These are phyloP conservation scores for Muscidifurax raptorellus DNA, from an alignment of 1,140 invertebrate species.

Conservation along the genomic window DNA sequence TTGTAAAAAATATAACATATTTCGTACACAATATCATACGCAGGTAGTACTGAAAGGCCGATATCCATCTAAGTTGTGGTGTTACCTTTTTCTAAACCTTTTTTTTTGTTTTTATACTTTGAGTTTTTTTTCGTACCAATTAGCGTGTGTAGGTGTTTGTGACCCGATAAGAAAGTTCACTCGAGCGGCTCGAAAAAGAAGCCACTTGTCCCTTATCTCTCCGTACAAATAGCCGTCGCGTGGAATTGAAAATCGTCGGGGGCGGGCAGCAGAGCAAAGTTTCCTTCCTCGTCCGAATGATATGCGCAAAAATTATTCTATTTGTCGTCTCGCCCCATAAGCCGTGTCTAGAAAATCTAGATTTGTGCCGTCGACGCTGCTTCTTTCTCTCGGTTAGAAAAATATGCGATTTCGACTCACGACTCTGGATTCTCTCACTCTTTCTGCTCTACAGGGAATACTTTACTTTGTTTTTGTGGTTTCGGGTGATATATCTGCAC, in stretches of 20 bases:
- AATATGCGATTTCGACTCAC: slow-evolving; percentile 61
- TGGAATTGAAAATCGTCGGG: slow-evolving; percentile 20
- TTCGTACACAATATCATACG: slow-evolving; percentile 74
- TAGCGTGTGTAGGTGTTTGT: background rate
- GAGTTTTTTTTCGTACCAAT: background rate
- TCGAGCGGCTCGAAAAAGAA: slow-evolving; percentile 1
- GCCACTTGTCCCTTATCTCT: background rate
- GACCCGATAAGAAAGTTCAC: slow-evolving; percentile 28
- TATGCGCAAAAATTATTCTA: slow-evolving; percentile 47
- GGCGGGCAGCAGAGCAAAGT: slow-evolving; percentile 26
- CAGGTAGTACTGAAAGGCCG: slow-evolving; percentile 74
- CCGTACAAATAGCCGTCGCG: background rate
- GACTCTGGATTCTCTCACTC: slow-evolving; percentile 45
- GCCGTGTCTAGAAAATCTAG: background rate
- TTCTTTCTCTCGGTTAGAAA: slow-evolving; percentile 57
- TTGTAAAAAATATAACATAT: slow-evolving; percentile 76
- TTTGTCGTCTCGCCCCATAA: slow-evolving; percentile 26
- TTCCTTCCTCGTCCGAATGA: slow-evolving; percentile 35
- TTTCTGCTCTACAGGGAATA: slow-evolving; percentile 35
- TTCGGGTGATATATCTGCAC: slow-evolving; percentile 21
- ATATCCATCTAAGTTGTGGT: slow-evolving; percentile 72
- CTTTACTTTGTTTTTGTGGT: background rate
- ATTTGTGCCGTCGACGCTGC: background rate
- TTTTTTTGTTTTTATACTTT: slow-evolving; percentile 14
- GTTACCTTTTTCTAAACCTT: slow-evolving; percentile 59